phyloP scores from a whole-genome alignment of 1,140 invertebrate genomes.

The Steinernema khuongi region DNA sequence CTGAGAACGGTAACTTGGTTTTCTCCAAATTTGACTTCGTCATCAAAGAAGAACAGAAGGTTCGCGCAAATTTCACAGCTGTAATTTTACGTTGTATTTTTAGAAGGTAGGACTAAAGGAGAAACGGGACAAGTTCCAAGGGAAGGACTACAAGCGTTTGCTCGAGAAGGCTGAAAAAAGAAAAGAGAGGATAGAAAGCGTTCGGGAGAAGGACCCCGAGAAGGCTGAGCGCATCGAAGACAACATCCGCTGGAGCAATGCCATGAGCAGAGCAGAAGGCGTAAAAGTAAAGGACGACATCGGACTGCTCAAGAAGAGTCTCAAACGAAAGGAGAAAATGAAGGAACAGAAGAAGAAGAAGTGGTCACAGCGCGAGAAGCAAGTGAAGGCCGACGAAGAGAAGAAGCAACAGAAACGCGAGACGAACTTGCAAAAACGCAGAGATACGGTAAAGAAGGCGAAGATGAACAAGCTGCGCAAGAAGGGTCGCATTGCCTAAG shows the following conservation, averaged over 20 bases:
- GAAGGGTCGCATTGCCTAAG: neutral
- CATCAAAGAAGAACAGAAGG: slow-evolving; percentile 17
- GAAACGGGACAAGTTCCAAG: slow-evolving; percentile 40
- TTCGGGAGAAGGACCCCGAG: slow-evolving; percentile 38
- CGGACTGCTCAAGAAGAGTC: slow-evolving; percentile 38
- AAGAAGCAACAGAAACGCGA: slow-evolving; percentile 34
- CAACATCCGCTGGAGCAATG: slow-evolving; percentile 40
- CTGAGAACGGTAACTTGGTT: neutral
- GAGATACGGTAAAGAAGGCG: slow-evolving; percentile 1
- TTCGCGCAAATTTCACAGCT: slow-evolving; percentile 17
- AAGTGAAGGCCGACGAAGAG: slow-evolving; percentile 31
- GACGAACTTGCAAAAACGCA: slow-evolving; percentile 6
- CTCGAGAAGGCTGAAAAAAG: slow-evolving; percentile 40
- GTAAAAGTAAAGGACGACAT: slow-evolving; percentile 45
- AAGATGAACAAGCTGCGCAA: neutral
- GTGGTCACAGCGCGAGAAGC: slow-evolving; percentile 40
- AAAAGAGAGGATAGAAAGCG: slow-evolving; percentile 27
- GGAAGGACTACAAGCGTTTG: slow-evolving; percentile 41
- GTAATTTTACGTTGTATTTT: slow-evolving; percentile 12
- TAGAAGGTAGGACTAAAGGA: slow-evolving; percentile 28
- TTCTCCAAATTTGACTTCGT: slow-evolving; percentile 30
- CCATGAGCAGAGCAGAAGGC: slow-evolving; percentile 40
- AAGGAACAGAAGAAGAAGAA: slow-evolving; percentile 37
- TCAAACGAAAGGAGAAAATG: slow-evolving; percentile 40
- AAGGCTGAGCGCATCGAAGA: slow-evolving; percentile 40